Evolutionary conservation across 2,797 vertebrate genomes (phyloP).

Genomic region (Xiphorhynchus erythropygius): DNA sequence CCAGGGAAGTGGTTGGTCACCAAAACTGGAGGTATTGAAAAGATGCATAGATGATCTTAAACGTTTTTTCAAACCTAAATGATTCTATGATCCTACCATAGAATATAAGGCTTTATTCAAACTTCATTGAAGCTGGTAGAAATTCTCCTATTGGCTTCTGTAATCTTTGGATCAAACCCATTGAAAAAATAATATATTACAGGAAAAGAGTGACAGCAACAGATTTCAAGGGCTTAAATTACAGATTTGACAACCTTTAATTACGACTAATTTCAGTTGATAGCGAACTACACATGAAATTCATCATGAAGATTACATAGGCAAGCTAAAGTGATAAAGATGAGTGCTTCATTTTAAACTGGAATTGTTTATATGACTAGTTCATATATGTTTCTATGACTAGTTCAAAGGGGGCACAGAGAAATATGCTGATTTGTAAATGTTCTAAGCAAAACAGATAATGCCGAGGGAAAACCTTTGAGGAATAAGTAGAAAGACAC

Average conservation of each 20-base stretch:
- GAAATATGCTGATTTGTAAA: not conserved
- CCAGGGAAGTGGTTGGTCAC: not conserved
- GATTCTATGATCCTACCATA: not conserved
- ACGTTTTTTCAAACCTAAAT: rapidly evolving
- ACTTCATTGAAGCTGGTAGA: not conserved
- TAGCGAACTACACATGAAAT: constrained; percentile 26
- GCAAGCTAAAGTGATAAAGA: constrained; percentile 32
- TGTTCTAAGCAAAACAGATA: not conserved
- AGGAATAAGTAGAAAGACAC: not conserved
- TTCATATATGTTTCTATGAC: not conserved
- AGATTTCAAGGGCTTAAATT: constrained; percentile 37
- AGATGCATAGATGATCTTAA: not conserved
- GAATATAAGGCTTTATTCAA: not conserved
- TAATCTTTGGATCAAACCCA: not conserved
- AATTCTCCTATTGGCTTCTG: not conserved
- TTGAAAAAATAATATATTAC: not conserved
- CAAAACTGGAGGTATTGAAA: not conserved
- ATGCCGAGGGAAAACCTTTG: not conserved
- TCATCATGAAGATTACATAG: constrained; percentile 38
- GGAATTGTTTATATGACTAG: constrained; percentile 72
- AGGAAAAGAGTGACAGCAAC: not conserved
- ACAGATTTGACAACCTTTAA: constrained; percentile 39
- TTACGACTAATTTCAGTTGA: constrained; percentile 33
- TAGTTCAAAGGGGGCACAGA: not conserved
- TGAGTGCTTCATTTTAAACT: constrained; percentile 53